Evolutionary conservation across 2,113 vertebrate genomes (phyloP).

Genomic region (Nanorana parkeri): DNA sequence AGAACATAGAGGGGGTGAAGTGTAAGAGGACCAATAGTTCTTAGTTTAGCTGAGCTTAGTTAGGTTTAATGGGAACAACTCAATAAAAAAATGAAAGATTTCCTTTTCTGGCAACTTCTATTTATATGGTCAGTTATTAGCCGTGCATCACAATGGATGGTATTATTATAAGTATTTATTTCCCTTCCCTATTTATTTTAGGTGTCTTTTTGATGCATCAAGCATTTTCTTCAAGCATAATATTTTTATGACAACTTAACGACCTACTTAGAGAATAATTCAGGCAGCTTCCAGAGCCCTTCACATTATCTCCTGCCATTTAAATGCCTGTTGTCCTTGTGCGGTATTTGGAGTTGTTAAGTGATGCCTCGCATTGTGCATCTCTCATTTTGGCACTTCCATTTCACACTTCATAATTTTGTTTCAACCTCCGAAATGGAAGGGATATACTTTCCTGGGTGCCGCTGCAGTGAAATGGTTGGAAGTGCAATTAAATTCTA

Average conservation of each 20-base stretch:
- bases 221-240: not conserved
- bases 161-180: not conserved
- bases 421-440: constrained; percentile 30
- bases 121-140: not conserved
- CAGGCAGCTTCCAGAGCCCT: constrained; percentile 19
- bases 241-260: constrained; percentile 17
- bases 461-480: constrained; percentile 31
- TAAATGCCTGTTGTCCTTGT: constrained; percentile 40
- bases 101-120: not conserved
- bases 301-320: constrained; percentile 28
- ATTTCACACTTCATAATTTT: constrained; percentile 56
- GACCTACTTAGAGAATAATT: constrained; percentile 39
- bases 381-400: constrained; percentile 49
- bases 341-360: constrained; percentile 36
- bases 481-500: constrained; percentile 37
- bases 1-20: no score
- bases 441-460: constrained; percentile 11
- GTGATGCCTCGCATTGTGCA: constrained; percentile 44
- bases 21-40: no score
- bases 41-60: no score
- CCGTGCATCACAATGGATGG: not conserved
- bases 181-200: constrained; percentile 5
- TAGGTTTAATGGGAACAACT: no score
- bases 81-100: no score
- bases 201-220: constrained; percentile 19